Percentiles rank a stretch among this genome's conserved stretches.
Conservation (phyloP, 2,113 vertebrate species). For the Chaetodon trifascialis region DNA sequence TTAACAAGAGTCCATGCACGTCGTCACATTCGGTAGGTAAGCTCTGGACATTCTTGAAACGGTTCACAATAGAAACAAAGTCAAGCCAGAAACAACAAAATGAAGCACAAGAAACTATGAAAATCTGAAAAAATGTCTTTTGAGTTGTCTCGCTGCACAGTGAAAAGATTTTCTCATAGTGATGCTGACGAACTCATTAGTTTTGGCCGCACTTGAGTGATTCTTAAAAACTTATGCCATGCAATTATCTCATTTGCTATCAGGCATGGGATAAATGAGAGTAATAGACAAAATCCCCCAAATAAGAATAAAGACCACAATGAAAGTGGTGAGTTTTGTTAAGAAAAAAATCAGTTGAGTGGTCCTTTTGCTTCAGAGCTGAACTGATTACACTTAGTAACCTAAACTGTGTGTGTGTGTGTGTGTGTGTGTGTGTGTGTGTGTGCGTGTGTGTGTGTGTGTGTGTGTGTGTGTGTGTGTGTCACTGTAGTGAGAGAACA, state of each 20-base stretch:
- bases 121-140: neutral
- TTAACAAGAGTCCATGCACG: no score
- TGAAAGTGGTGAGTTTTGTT: neutral
- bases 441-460: no score
- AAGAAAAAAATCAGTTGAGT: constrained; percentile 22
- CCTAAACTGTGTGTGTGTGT: constrained; percentile 20
- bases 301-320: neutral
- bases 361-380: constrained; percentile 20
- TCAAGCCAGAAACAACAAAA: neutral
- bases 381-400: constrained; percentile 52
- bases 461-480: constrained; percentile 8
- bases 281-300: neutral
- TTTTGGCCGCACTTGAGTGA: neutral
- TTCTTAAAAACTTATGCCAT: neutral
- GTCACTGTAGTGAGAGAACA: constrained; percentile 48
- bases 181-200: neutral
- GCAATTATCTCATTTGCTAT: constrained; percentile 7
- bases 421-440: constrained; percentile 10
- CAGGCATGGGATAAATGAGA: neutral
- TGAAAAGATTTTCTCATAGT: neutral
- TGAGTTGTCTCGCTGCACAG: neutral
- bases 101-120: neutral
- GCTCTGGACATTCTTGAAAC: no score
- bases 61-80: neutral
- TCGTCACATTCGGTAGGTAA: neutral